A percentile compares a stretch with the other conserved stretches of the same genome.
These are phyloP conservation scores for Bufotes viridis DNA, from an alignment of 2,797 vertebrate genomes.

Conservation along the genomic window DNA sequence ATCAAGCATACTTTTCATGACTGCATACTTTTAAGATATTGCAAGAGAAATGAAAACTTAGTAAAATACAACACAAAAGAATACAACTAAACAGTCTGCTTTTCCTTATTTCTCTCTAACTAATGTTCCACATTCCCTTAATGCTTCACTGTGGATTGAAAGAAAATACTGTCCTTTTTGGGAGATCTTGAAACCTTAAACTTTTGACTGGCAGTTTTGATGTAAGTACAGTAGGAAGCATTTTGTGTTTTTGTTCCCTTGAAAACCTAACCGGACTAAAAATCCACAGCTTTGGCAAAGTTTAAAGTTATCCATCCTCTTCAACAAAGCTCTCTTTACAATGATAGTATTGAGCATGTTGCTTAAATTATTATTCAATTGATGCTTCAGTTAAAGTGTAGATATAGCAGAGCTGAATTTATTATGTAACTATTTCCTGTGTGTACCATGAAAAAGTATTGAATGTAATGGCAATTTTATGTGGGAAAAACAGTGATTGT, in stretches of 20 bases:
- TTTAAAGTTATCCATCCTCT: neutral
- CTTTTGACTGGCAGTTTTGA: neutral
- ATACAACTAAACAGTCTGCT: neutral
- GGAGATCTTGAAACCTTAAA: neutral
- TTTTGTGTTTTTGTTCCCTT: neutral
- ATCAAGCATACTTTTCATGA: neutral
- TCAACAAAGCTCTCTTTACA: neutral
- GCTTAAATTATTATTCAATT: neutral
- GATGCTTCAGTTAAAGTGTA: neutral
- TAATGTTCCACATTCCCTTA: neutral
- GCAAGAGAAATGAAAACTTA: neutral
- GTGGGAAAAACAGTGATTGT: no score
- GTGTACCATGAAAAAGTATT: no score
- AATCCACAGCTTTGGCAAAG: neutral
- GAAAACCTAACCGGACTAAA: neutral
- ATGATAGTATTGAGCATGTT: neutral
- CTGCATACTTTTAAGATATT: neutral
- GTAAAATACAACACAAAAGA: neutral
- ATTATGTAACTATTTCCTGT: neutral
- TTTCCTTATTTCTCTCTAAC: neutral
- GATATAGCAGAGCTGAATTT: neutral
- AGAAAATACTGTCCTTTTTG: neutral
- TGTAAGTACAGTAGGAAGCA: neutral
- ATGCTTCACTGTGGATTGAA: neutral
- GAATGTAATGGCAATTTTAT: no score